phyloP scores from a whole-genome alignment of 2,888 invertebrate species.

The Tethea ocularis region DNA sequence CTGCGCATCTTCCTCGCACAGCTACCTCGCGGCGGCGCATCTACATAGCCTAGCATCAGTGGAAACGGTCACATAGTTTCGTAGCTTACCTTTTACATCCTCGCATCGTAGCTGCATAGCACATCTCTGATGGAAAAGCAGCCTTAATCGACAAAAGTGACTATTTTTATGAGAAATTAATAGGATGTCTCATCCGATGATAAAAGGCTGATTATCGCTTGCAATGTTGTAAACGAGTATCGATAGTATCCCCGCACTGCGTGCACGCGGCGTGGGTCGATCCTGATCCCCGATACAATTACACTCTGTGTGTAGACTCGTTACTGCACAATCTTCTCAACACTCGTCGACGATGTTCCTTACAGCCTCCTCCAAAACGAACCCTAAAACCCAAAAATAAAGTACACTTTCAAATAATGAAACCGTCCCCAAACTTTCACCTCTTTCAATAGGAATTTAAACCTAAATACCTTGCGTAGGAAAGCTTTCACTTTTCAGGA shows the following conservation, averaged over 20 bases:
- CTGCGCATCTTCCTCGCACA: too few relatives aligned
- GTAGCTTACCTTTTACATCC: too few relatives aligned
- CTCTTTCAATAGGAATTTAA: conserved; percentile 83
- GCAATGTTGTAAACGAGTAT: conserved; percentile 26
- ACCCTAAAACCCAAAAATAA: conserved; percentile 44
- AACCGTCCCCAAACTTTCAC: conserved; percentile 75
- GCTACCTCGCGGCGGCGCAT: too few relatives aligned
- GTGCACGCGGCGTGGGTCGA: conserved; percentile 60
- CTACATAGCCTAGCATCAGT: too few relatives aligned
- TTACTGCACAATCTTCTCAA: conserved; percentile 79
- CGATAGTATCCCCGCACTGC: conserved; percentile 58
- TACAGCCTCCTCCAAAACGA: conserved; percentile 38
- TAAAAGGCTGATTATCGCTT: conserved; percentile 46
- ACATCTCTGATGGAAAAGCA: too few relatives aligned
- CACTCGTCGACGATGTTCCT: conserved; percentile 47
- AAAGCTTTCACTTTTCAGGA: conserved; percentile 83
- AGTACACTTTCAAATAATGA: conserved; percentile 41
- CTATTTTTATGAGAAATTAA: too few relatives aligned
- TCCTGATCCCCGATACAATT: conserved; percentile 81
- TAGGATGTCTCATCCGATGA: too few relatives aligned
- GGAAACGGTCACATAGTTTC: too few relatives aligned
- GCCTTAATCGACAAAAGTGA: too few relatives aligned
- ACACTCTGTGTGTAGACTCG: conserved; percentile 78
- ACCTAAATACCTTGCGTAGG: conserved; percentile 82
- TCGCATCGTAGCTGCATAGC: too few relatives aligned